phyloP scores from a whole-genome alignment of 2,888 invertebrate genomes.

The Apamea monoglypha region DNA sequence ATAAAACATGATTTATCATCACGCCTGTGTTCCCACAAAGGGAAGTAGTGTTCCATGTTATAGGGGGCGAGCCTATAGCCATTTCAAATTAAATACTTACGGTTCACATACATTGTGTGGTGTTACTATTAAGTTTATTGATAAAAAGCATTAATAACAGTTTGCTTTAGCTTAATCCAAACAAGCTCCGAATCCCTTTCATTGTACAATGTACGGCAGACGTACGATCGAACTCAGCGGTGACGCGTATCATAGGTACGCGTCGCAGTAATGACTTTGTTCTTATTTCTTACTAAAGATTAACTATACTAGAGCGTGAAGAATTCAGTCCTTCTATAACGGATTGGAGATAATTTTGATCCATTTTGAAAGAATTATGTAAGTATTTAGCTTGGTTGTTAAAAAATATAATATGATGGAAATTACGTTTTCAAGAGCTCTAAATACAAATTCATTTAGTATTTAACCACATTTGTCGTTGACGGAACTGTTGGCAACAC shows the following conservation, averaged over 20 bases:
- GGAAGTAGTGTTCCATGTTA: constrained; percentile 3
- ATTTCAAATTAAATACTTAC: constrained; percentile 43
- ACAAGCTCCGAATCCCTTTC: constrained; percentile 18
- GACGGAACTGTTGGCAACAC: constrained; percentile 11
- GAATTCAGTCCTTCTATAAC: constrained; percentile 47
- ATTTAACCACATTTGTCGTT: constrained; percentile 10
- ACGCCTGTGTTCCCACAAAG: not conserved
- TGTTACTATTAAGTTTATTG: constrained; percentile 20
- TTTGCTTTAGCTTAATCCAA: constrained; percentile 34
- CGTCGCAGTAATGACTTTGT: constrained; percentile 25
- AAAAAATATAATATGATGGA: constrained; percentile 18
- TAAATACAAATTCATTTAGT: constrained; percentile 27
- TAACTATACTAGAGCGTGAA: constrained; percentile 32
- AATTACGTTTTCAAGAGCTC: constrained; percentile 31
- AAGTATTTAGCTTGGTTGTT: constrained; percentile 2
- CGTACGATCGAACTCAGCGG: constrained; percentile 15
- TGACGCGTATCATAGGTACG: not conserved
- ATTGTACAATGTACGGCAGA: constrained; percentile 23
- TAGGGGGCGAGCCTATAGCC: not conserved
- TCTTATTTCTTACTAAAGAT: constrained; percentile 32
- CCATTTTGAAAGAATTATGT: constrained; percentile 7
- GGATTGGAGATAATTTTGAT: constrained; percentile 29
- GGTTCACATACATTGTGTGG: constrained; percentile 30
- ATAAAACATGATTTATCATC: constrained; percentile 22
- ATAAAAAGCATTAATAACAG: constrained; percentile 31